Evolutionary conservation across 2,888 invertebrate species (phyloP), one percentile per base, ranked within the genome.

Genomic region (Ophion ventricosus): DNA sequence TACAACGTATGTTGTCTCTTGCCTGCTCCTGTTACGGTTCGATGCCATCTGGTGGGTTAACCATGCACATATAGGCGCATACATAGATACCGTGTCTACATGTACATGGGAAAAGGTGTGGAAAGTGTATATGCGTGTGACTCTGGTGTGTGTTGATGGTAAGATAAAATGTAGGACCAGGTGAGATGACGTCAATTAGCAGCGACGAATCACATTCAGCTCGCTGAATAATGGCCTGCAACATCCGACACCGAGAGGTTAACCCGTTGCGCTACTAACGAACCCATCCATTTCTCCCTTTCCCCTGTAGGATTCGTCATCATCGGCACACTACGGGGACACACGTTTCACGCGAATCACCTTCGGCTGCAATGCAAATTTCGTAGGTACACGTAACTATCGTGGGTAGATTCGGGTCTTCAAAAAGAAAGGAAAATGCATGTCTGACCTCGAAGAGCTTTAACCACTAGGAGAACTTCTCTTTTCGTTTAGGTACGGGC

Each of bases 141-240:
- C 49, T 14, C 49, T 17, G 49, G 17, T 49, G 14, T 49, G 75
- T 43, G 74, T 69, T 67, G 75, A 69, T 25, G 76, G 43, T 66
- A 72, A 84, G 82, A 84, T 74, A 77, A 78, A 76, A 80, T 72
- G 61, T 23, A 61, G 80, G 83, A 56, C 74, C 83, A 79, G 82
- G 78, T 83, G 77, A 78, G 81, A 56, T 83, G 85, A 84, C 80
- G 85, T 85, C 87, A 87, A 85, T 87, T 86, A 86, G 84, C 69
- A 79, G 67, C 67, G 64, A 73, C 73, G 72, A 78, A 61, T 78
- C 40, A 66, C 25, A 69, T 54, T 79, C 26, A 40, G 77, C 54
- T 63, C 29, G 49, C 29, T 79, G 78, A 78, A 40, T 74, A 63
- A 43, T 61, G 35, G 67, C 40, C 54, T 73, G 56, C 40, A 61